Evolutionary conservation across 1,140 invertebrate genomes (phyloP), one percentile per base, ranked within the genome.

Genomic region (Drosophila pseudoananassae): DNA sequence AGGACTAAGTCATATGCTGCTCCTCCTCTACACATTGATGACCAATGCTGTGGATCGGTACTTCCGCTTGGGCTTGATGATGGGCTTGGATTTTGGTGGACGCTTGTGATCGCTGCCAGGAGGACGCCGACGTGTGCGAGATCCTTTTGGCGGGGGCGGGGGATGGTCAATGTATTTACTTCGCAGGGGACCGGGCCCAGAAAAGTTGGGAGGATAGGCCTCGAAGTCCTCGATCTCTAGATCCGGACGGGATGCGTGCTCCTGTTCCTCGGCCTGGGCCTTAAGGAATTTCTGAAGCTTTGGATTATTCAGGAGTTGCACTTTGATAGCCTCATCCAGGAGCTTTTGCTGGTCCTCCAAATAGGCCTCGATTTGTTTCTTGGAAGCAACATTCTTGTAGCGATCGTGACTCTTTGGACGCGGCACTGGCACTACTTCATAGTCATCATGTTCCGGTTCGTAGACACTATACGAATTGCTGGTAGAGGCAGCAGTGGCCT

Each of bases 291-390:
- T 89, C 27, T 91, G 69, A 15, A 91, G 72, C 55, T 92, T 91
- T 12, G 90, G 85, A 54, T 85, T 85, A 38, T 78, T 91, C 0
- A 88, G 47, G 36, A 92, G 50, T 54, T 92, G 84, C 17, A 83
- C 46, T 31, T 92, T 89, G 10, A 92, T 79, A 25, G 83, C 82
- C 15, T 91, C 87, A 31, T 91, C 91, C 1, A 90, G 71, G 6
- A 91, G 63, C 50, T 90, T 90, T 17, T 88, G 85, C 25, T 90
- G 89, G 54, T 92, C 91, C 53, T 91, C 91, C 1, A 91, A 33
- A 46, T 78, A 92, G 0, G 82, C 79, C 43, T 90, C 79, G 14
- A 92, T 90, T 52, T 92, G 91, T 47, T 92, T 91, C 33, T 91
- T 87, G 20, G 91, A 90, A 4, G 91, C 91, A 25, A 90, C 78